These are phyloP conservation scores for Lepidocyrtoides sp. DNA, from an alignment of 2,888 invertebrate species.

Conservation along the genomic window DNA sequence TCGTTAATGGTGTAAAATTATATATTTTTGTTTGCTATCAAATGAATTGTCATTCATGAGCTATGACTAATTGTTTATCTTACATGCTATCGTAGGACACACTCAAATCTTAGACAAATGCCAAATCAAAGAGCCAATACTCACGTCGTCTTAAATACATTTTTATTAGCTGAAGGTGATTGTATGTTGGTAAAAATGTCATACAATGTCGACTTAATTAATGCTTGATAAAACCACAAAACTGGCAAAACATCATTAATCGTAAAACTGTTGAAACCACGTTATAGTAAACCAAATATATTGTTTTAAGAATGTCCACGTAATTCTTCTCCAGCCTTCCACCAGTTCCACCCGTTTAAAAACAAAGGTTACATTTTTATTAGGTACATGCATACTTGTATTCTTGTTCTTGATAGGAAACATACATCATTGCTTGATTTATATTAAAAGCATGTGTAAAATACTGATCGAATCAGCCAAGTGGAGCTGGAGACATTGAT, in stretches of 20 bases:
- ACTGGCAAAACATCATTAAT: too few relatives aligned
- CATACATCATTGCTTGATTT: neutral
- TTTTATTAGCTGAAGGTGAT: neutral
- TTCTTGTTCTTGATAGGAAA: too few relatives aligned
- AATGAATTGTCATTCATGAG: neutral
- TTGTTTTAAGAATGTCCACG: too few relatives aligned
- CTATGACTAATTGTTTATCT: neutral
- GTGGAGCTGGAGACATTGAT: neutral
- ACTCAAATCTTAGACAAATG: too few relatives aligned
- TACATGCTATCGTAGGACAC: neutral
- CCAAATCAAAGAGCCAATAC: too few relatives aligned
- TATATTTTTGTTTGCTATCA: neutral
- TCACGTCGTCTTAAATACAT: neutral
- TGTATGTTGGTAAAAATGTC: neutral
- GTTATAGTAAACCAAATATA: too few relatives aligned
- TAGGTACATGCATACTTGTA: too few relatives aligned
- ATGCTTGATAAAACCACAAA: neutral
- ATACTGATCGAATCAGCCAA: constrained; percentile 15
- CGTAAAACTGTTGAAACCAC: too few relatives aligned
- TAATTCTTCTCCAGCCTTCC: too few relatives aligned
- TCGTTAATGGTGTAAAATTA: neutral
- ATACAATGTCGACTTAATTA: neutral
- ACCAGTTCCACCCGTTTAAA: too few relatives aligned
- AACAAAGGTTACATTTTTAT: too few relatives aligned
- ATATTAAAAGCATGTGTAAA: constrained; percentile 54